These are phyloP conservation scores for Pocillopora damicornis DNA, from an alignment of 64 coral and sea anemone genomes.

Conservation along the genomic window DNA sequence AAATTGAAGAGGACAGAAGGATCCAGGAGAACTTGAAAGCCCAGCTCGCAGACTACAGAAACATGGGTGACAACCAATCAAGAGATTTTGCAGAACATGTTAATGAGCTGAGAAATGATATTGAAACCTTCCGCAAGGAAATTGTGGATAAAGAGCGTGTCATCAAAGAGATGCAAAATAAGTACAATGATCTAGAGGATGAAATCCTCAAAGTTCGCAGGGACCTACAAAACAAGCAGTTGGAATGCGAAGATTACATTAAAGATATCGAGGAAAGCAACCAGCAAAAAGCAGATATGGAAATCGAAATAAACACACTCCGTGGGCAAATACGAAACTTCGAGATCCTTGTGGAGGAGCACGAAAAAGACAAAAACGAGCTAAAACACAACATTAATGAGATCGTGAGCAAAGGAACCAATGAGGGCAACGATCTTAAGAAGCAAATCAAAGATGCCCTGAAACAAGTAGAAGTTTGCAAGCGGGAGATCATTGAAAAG, in stretches of 20 bases:
- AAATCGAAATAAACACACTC: conserved; percentile 67
- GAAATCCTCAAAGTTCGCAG: conserved; percentile 59
- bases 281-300: conserved; percentile 71
- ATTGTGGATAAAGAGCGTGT: conserved; percentile 71
- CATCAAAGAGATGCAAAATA: conserved; percentile 49
- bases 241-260: conserved; percentile 41
- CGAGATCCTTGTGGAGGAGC: conserved; percentile 66
- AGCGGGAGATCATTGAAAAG: conserved; percentile 67
- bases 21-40: conserved; percentile 53
- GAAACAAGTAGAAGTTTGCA: conserved; percentile 63
- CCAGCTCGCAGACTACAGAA: conserved; percentile 78
- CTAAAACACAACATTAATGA: conserved; percentile 67
- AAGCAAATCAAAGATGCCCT: conserved; percentile 70
- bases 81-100: conserved; percentile 70
- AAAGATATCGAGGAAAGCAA: conserved; percentile 63
- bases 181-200: conserved; percentile 65
- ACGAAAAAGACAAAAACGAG: conserved; percentile 77
- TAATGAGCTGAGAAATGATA: conserved; percentile 66
- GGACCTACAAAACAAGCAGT: conserved; percentile 62
- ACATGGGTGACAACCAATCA: conserved; percentile 75
- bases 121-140: conserved; percentile 75
- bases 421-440: conserved; percentile 51
- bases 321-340: conserved; percentile 77
- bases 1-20: conserved; percentile 62
- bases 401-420: conserved; percentile 53